phyloP scores from a whole-genome alignment of 2,797 vertebrate species.

The Anniella stebbinsi region DNA sequence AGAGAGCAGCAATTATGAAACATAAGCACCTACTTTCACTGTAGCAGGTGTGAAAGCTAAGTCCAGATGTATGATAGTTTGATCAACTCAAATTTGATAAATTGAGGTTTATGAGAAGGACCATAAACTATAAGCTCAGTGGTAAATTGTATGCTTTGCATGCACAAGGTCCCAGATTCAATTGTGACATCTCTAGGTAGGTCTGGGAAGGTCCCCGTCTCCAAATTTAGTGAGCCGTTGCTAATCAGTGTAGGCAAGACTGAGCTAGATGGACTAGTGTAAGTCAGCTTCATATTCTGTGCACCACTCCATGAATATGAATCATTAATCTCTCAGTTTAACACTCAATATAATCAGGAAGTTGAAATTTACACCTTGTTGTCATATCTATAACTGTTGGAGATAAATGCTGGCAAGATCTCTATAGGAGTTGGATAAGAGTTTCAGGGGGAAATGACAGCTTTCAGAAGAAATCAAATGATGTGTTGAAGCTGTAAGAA shows the following conservation, averaged over 20 bases:
- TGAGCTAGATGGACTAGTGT: background rate
- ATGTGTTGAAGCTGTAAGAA: background rate
- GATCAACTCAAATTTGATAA: constrained; percentile 4
- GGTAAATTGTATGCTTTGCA: background rate
- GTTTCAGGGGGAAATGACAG: constrained; percentile 37
- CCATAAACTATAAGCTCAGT: background rate
- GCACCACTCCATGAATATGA: background rate
- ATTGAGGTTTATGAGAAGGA: background rate
- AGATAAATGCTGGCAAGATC: constrained; percentile 25
- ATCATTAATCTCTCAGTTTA: constrained; percentile 21
- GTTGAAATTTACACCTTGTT: constrained; percentile 44
- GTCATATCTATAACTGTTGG: constrained; percentile 18
- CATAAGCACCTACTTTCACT: no score
- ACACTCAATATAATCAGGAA: constrained; percentile 22
- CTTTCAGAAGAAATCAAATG: constrained; percentile 22
- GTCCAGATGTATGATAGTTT: background rate
- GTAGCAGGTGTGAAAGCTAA: background rate
- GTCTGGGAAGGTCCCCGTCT: background rate
- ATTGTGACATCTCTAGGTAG: background rate
- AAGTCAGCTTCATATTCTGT: background rate
- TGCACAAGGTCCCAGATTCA: background rate
- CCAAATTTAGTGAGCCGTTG: background rate
- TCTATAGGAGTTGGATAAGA: background rate
- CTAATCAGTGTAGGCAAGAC: background rate
- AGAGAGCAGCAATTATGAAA: background rate